Conservation (phyloP, 2,888 invertebrate genomes). For the Harpagoxenus sublaevis region DNA sequence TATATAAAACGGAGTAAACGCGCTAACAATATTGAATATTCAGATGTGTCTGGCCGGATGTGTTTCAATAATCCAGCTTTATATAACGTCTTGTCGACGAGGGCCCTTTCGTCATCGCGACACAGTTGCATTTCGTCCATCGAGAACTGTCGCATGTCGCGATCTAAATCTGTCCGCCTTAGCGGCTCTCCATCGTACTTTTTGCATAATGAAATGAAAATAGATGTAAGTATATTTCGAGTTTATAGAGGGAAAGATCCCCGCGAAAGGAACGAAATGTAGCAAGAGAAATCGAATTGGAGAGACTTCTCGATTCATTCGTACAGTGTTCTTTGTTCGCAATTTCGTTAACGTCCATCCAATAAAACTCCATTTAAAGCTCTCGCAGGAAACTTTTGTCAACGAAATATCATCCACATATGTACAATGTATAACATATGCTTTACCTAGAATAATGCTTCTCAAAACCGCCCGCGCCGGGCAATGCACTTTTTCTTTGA, state of each 20-base stretch:
- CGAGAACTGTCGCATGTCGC: background rate
- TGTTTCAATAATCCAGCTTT: constrained; percentile 20
- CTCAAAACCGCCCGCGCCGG: constrained; percentile 33
- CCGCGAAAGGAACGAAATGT: background rate
- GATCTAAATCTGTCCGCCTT: background rate
- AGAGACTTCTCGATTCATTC: background rate
- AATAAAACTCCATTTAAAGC: background rate
- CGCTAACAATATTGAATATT: background rate
- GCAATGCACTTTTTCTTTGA: constrained; percentile 51
- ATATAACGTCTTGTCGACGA: constrained; percentile 11
- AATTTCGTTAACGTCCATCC: background rate
- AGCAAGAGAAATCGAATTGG: background rate
- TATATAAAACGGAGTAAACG: background rate
- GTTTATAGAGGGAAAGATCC: background rate
- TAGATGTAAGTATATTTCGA: constrained; percentile 2
- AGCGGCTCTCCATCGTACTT: background rate
- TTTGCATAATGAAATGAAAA: constrained; percentile 12
- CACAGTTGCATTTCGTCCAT: constrained; percentile 17
- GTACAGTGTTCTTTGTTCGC: background rate
- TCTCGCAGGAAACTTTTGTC: background rate
- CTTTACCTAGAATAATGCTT: background rate
- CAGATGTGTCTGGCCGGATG: background rate
- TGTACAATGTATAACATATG: background rate
- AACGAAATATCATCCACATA: background rate
- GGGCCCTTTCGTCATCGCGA: constrained; percentile 4